Percentiles rank a stretch among this genome's conserved stretches.
These are phyloP conservation scores for Lissocephala sabroskyi DNA, from an alignment of 2,888 invertebrate species.

Conservation along the genomic window DNA sequence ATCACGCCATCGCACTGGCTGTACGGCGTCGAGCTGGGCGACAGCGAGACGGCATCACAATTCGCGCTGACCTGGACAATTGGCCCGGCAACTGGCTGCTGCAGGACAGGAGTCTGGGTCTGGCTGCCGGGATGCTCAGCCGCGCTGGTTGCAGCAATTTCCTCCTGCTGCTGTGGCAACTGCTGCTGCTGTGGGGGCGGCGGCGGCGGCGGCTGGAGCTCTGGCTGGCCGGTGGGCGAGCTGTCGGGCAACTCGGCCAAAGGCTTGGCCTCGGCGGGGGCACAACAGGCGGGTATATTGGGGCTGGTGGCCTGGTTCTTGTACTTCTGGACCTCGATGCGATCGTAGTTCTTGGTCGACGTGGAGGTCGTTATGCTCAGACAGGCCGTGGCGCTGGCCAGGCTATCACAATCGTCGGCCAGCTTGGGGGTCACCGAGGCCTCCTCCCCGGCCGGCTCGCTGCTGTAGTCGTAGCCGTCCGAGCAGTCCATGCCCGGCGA, in stretches of 20 bases:
- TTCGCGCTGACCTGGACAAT: conserved; percentile 21
- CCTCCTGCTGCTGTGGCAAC: conserved; percentile 11
- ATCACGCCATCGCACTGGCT: conserved; percentile 50
- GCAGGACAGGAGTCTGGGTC: conserved; percentile 19
- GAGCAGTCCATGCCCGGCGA: conserved; percentile 46
- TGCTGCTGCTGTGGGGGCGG: no score
- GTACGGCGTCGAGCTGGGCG: conserved; percentile 68
- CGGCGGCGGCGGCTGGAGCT: no score
- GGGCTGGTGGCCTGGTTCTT: conserved; percentile 73
- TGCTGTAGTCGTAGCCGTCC: conserved; percentile 39
- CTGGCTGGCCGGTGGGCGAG: no score
- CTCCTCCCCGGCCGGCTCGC: conserved; percentile 5
- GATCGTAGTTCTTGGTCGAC: conserved; percentile 68
- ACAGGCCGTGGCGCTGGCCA: conserved; percentile 56
- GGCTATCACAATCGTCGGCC: conserved; percentile 64
- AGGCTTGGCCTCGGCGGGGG: conserved; percentile 46
- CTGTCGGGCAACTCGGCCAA: conserved; percentile 6
- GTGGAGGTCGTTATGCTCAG: conserved; percentile 66
- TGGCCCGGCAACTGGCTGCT: conserved; percentile 14
- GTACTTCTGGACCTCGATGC: conserved; percentile 71
- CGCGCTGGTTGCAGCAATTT: conserved; percentile 6
- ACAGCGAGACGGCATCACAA: conserved; percentile 63
- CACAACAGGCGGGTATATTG: conserved; percentile 68
- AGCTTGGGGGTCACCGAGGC: conserved; percentile 24
- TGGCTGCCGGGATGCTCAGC: conserved; percentile 41